These are phyloP conservation scores for Acheta domesticus DNA, from an alignment of 2,888 invertebrate genomes.

Conservation along the genomic window DNA sequence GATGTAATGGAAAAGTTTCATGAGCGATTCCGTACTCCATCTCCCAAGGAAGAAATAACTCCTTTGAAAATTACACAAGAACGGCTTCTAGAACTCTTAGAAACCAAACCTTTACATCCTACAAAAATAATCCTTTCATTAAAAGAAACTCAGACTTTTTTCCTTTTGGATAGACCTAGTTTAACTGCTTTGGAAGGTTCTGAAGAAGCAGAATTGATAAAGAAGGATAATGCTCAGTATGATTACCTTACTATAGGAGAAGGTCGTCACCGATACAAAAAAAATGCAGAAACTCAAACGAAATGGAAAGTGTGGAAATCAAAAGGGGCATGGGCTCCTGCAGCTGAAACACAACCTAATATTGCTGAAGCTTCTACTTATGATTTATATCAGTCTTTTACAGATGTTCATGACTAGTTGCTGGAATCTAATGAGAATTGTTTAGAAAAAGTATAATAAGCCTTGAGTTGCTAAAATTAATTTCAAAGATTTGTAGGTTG, in stretches of 20 bases:
- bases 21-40: background rate
- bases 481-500: background rate
- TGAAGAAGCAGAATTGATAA: background rate
- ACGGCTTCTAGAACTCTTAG: background rate
- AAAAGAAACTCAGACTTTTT: background rate
- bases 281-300: background rate
- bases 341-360: background rate
- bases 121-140: background rate
- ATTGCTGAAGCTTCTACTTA: background rate
- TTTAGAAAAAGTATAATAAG: too few relatives aligned
- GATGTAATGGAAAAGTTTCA: background rate
- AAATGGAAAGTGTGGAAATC: background rate
- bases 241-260: background rate
- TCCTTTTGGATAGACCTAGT: background rate
- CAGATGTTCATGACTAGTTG: background rate
- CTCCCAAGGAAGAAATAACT: background rate
- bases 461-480: too few relatives aligned
- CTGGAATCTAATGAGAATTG: too few relatives aligned
- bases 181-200: background rate
- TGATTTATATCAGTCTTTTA: conserved; percentile 9
- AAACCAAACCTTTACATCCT: background rate
- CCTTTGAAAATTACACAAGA: background rate
- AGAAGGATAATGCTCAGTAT: background rate
- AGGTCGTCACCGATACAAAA: background rate
- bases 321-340: background rate